phyloP scores from a whole-genome alignment of 2,113 vertebrate genomes.

The Pagrus major region DNA sequence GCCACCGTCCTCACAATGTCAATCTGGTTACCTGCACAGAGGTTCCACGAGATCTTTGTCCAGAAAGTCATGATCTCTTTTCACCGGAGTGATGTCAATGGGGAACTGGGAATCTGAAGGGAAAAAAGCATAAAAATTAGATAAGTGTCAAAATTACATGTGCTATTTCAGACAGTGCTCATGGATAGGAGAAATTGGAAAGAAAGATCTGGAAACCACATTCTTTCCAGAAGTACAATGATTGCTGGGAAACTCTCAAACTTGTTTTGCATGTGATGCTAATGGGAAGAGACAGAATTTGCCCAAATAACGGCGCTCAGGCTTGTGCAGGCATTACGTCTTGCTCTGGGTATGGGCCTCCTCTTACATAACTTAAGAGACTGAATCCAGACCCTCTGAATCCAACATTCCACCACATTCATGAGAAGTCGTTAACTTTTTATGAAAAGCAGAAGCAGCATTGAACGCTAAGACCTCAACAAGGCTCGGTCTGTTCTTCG shows the following conservation, averaged over 20 bases:
- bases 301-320: constrained; percentile 60
- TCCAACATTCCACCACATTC: constrained; percentile 73
- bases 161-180: constrained; percentile 8
- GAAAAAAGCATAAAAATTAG: constrained; percentile 29
- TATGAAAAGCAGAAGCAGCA: constrained; percentile 69
- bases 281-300: constrained; percentile 73
- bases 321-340: constrained; percentile 76
- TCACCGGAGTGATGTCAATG: constrained; percentile 95
- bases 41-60: constrained; percentile 98
- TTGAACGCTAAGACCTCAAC: constrained; percentile 46
- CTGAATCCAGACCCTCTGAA: constrained; percentile 67
- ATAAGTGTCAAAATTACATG: constrained; percentile 15
- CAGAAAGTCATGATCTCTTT: constrained; percentile 98
- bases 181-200: constrained; percentile 32
- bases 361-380: constrained; percentile 79
- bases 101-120: constrained; percentile 93
- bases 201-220: constrained; percentile 52
- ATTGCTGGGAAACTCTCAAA: constrained; percentile 50
- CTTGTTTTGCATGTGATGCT: constrained; percentile 67
- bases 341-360: constrained; percentile 61
- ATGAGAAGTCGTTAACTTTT: constrained; percentile 72
- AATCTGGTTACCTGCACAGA: constrained; percentile 92
- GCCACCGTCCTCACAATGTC: not conserved
- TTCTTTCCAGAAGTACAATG: constrained; percentile 65
- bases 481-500: constrained; percentile 54